Conservation (phyloP, 2,797 vertebrate species). For the Diceros bicornis region DNA sequence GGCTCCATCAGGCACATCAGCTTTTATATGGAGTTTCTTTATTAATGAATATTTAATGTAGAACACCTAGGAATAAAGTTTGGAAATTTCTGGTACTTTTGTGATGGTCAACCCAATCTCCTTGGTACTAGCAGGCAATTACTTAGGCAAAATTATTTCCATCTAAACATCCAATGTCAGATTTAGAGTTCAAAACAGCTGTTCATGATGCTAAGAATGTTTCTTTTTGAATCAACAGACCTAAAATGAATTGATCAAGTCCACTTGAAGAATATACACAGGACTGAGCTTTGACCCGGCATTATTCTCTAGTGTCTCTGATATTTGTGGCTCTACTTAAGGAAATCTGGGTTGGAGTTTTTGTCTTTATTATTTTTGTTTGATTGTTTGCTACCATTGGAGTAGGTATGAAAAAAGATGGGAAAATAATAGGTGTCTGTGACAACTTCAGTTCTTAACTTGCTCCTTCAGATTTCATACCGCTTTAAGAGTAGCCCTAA, state of each 20-base stretch:
- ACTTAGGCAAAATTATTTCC: not conserved
- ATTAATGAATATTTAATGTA: not conserved
- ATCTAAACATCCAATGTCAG: not conserved
- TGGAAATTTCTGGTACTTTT: conserved; percentile 6
- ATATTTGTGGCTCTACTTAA: not conserved
- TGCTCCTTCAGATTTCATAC: not conserved
- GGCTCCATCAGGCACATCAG: not conserved
- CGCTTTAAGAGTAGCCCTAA: not conserved
- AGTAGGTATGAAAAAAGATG: not conserved
- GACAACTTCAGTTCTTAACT: conserved; percentile 33
- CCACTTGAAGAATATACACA: not conserved
- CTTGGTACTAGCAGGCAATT: conserved; percentile 9
- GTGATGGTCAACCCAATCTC: not conserved
- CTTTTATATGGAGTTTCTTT: not conserved
- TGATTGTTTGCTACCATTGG: not conserved
- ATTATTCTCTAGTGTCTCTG: not conserved
- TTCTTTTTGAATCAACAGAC: conserved; percentile 54
- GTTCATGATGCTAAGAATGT: not conserved
- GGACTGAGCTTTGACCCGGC: not conserved
- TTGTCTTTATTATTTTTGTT: conserved; percentile 22
- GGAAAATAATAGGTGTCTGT: not conserved
- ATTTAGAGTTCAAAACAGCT: conserved; percentile 6
- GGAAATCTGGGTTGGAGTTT: not conserved
- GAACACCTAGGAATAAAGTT: not conserved
- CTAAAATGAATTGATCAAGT: not conserved